phyloP scores from a whole-genome alignment of 2,797 vertebrate species.

The Rousettus madagascariensis region DNA sequence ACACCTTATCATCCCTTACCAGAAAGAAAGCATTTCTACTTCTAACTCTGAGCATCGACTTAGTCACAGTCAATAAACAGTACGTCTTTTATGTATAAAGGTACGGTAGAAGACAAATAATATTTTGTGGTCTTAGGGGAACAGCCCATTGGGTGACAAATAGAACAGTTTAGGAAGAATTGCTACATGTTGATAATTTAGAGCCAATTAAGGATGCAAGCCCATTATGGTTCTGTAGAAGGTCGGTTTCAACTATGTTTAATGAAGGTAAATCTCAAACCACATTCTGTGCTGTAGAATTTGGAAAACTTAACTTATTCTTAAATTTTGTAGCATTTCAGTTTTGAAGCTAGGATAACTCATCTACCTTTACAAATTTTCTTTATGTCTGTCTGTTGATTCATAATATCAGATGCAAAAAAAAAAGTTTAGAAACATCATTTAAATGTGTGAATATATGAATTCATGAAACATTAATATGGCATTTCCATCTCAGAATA shows the following conservation, averaged over 20 bases:
- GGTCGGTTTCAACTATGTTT: background rate
- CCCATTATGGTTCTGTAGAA: background rate
- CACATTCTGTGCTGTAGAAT: background rate
- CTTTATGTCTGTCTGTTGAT: background rate
- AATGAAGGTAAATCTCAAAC: slow-evolving; percentile 5
- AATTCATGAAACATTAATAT: background rate
- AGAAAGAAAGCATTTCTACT: background rate
- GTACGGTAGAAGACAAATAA: background rate
- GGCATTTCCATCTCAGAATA: background rate
- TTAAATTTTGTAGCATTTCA: background rate
- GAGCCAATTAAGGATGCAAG: slow-evolving; percentile 27
- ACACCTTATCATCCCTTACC: background rate
- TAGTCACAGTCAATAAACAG: slow-evolving; percentile 12
- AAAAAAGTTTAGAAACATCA: background rate
- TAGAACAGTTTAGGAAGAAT: slow-evolving; percentile 23
- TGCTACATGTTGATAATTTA: background rate
- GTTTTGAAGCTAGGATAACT: slow-evolving; percentile 22
- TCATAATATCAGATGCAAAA: background rate
- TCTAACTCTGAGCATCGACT: background rate
- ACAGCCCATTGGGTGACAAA: background rate
- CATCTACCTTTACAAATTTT: background rate
- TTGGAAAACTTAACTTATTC: background rate
- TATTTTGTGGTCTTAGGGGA: background rate
- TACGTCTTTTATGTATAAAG: slow-evolving; percentile 2
- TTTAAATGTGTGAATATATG: background rate